Conservation (phyloP, 2,797 vertebrate genomes). For the Liasis olivaceus region DNA sequence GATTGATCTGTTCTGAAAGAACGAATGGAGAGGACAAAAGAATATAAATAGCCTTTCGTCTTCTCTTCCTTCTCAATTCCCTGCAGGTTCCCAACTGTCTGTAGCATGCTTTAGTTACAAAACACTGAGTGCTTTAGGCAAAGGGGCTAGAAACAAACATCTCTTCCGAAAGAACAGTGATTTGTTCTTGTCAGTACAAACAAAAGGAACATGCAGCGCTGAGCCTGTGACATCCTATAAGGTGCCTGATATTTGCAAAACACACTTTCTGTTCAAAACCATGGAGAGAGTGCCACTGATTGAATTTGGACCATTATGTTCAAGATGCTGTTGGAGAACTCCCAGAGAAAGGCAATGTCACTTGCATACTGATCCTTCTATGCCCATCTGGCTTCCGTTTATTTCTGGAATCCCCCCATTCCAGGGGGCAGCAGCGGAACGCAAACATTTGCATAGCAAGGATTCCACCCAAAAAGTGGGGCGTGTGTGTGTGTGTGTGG, state of each 20-base stretch:
- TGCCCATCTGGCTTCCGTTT: slow-evolving; percentile 1
- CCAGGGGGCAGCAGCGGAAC: neutral
- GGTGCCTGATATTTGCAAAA: slow-evolving; percentile 14
- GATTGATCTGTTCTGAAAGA: neutral
- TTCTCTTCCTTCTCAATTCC: neutral
- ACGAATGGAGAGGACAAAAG: neutral
- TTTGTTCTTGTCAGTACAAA: slow-evolving; percentile 29
- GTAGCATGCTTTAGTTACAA: neutral
- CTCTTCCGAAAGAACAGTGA: slow-evolving; percentile 15
- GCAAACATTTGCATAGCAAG: neutral
- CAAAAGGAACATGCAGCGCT: neutral
- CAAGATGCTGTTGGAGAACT: slow-evolving; percentile 7
- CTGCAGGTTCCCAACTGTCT: neutral
- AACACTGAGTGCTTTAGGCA: neutral
- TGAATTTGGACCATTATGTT: slow-evolving; percentile 17
- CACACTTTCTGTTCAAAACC: slow-evolving; percentile 18
- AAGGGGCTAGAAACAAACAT: neutral
- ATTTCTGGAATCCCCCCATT: slow-evolving; percentile 18
- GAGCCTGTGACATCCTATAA: neutral
- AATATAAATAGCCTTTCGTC: neutral
- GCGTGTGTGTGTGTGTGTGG: neutral
- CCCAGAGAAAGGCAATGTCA: neutral
- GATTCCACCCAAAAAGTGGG: neutral
- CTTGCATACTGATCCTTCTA: neutral
- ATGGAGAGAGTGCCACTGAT: neutral